Evolutionary conservation across 2,888 invertebrate genomes (phyloP).

Genomic region (Aspidiotus destructor): DNA sequence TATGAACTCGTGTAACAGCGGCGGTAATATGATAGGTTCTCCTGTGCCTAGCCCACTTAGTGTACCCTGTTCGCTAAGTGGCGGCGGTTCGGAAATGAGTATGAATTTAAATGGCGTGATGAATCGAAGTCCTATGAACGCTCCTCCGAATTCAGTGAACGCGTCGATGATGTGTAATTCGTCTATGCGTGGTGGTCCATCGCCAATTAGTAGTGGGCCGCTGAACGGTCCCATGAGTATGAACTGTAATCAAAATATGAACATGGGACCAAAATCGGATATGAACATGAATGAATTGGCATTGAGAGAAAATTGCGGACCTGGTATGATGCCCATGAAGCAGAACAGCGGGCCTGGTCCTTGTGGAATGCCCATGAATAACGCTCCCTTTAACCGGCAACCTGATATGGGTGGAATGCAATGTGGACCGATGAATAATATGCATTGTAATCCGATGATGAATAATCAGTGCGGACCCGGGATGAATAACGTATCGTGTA

Average conservation of each 20-base stretch:
- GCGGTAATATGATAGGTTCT: slow-evolving; percentile 45
- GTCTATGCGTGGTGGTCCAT: slow-evolving; percentile 34
- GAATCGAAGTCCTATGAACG: slow-evolving; percentile 24
- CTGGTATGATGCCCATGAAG: slow-evolving; percentile 25
- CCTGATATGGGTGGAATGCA: slow-evolving; percentile 16
- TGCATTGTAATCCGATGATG: slow-evolving; percentile 24
- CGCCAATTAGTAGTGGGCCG: slow-evolving; percentile 32
- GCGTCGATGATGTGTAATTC: slow-evolving; percentile 29
- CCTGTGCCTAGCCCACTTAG: slow-evolving; percentile 54
- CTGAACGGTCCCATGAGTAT: slow-evolving; percentile 22
- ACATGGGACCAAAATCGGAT: slow-evolving; percentile 15
- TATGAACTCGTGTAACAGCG: slow-evolving; percentile 43
- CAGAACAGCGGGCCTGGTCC: slow-evolving; percentile 16
- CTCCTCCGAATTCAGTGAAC: slow-evolving; percentile 33
- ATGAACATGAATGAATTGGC: slow-evolving; percentile 24
- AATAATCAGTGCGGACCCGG: slow-evolving; percentile 21
- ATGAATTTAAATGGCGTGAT: slow-evolving; percentile 27
- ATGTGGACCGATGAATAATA: slow-evolving; percentile 15
- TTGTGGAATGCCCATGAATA: slow-evolving; percentile 20
- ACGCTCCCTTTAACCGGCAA: slow-evolving; percentile 8
- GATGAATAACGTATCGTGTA: slow-evolving; percentile 22
- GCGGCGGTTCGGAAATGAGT: slow-evolving; percentile 35
- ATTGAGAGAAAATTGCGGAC: slow-evolving; percentile 16
- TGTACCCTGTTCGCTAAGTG: slow-evolving; percentile 42
- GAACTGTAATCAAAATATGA: slow-evolving; percentile 25